Base-by-base conservation (phyloP, 2,888 invertebrate genomes). In the Vesta saturnalis region DNA sequence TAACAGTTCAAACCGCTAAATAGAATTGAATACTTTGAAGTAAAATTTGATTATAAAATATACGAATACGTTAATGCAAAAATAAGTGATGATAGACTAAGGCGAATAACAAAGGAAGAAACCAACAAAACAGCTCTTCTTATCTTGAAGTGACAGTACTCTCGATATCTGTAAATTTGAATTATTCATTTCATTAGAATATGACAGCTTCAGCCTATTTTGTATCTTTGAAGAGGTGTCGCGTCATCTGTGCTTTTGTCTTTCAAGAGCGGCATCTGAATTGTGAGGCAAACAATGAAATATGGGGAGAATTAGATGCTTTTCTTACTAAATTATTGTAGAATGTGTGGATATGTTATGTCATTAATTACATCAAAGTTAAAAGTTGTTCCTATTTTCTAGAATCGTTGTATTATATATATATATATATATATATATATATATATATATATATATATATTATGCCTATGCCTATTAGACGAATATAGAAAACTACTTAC, bases 121-220 rank as follows among this genome's bases (percentile, higher is more conserved):
- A 62, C 60, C 68, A 65, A 64, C 68, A 70, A 68, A 70, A 70
- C 70, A 70, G 56, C 8, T 39, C 56, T 57, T 67, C 72, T 72
- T 72, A 74, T 74, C 72, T 73, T 67, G 65, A 62, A 72, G 73
- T 70, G 73, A 73, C 74, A 72, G 70, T 55, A 63, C 65, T 64
- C 71, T 64, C 71, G 72, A 69, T 73, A 73, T 72, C 73, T 69
- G 67, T 68, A 72, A 70, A 71, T 58, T 70, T 75, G 75, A 75
- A 75, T 75, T 70, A 75, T 75, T 75, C 75, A 75, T 75, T 75
- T 74, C 74, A 75, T 75, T 75, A 75, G 75, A 75, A 75, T 75
- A 75, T 74, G 72, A 67, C 72, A 67, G 64, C 67, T 57, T 67
- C 71, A 46, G 71, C 72, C 72, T 69, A 69, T 73, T 73, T 63